phyloP scores from a whole-genome alignment of 2,113 vertebrate genomes.

The Mustela lutreola region DNA sequence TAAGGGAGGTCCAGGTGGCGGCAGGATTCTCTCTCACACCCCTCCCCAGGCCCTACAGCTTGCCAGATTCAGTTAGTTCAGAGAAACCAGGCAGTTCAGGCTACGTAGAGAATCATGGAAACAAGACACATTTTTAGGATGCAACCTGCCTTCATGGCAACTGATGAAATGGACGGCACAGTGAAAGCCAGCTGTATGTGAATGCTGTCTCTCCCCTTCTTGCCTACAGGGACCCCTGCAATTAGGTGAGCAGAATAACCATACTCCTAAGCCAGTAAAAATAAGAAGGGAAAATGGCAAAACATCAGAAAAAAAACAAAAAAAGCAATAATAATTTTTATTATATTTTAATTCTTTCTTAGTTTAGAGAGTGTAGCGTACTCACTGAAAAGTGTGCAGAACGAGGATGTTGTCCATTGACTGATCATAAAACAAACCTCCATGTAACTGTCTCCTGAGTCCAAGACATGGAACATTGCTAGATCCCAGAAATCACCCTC shows the following conservation, averaged over 20 bases:
- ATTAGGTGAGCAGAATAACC: background rate
- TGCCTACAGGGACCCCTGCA: background rate
- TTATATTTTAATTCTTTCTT: constrained; percentile 37
- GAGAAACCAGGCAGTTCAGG: background rate
- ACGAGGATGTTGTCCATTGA: background rate
- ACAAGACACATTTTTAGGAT: background rate
- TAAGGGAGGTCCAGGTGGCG: background rate
- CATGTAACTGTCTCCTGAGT: background rate
- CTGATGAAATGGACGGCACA: background rate
- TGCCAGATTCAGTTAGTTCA: constrained; percentile 25
- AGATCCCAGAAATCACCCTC: background rate
- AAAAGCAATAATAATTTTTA: background rate
- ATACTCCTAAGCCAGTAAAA: background rate
- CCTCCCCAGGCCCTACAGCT: background rate
- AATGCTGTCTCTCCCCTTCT: background rate
- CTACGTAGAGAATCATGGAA: background rate
- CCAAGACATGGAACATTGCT: background rate
- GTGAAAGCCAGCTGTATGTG: background rate
- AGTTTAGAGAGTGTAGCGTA: background rate
- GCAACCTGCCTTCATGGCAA: constrained; percentile 10
- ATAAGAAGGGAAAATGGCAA: background rate
- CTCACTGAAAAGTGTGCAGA: background rate
- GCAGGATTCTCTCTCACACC: background rate
- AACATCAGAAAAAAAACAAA: background rate
- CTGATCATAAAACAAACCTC: background rate